Evolutionary conservation across 2,888 invertebrate genomes (phyloP).

Genomic region (Dasysyrphus albostriatus): DNA sequence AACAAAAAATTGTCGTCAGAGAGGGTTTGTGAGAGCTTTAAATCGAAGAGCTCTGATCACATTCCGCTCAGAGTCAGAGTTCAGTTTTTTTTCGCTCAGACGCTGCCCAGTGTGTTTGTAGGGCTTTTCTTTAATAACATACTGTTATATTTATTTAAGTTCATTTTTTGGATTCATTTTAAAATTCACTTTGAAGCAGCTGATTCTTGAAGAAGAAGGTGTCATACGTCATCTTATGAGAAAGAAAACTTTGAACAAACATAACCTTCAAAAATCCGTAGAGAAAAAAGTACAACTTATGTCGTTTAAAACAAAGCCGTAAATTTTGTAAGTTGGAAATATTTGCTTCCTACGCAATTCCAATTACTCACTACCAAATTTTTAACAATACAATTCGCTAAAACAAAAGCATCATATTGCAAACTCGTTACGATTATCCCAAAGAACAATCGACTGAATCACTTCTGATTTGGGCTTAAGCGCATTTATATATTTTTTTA

Average conservation of each 20-base stretch:
- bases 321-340: too few species aligned
- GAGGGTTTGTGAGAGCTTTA: too few species aligned
- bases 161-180: not conserved
- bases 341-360: not conserved
- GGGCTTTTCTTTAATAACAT: not conserved
- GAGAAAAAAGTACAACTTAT: too few species aligned
- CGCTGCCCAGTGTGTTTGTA: too few species aligned
- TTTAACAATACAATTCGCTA: not conserved
- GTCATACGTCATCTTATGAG: not conserved
- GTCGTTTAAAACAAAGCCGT: too few species aligned
- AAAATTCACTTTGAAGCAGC: conserved; percentile 15
- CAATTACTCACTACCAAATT: conserved; percentile 21
- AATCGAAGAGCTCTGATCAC: too few species aligned
- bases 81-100: too few species aligned
- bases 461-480: not conserved
- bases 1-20: too few species aligned
- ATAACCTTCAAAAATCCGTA: not conserved
- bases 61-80: too few species aligned
- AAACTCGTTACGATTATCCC: conserved; percentile 34
- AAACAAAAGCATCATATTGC: conserved; percentile 48
- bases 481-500: conserved; percentile 19
- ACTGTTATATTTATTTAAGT: not conserved
- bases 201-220: not conserved
- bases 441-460: conserved; percentile 28
- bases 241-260: not conserved